phyloP scores from a whole-genome alignment of 2,888 invertebrate species.

The Subacronicta megacephala region DNA sequence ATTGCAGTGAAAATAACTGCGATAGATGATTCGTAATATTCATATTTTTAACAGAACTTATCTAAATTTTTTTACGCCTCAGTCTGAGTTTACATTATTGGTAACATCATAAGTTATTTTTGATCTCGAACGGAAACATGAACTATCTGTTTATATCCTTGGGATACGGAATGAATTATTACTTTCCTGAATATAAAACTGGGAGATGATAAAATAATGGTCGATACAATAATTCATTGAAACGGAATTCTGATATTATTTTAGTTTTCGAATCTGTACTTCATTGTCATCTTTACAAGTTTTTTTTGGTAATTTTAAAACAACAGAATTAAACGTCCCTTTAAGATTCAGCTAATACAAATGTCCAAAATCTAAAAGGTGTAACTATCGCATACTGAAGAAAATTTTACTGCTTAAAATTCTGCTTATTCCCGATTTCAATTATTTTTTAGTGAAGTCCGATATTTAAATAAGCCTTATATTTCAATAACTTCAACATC shows the following conservation, averaged over 20 bases:
- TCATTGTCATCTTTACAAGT: no score
- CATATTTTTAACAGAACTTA: slow-evolving; percentile 11
- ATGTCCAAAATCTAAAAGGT: slow-evolving; percentile 37
- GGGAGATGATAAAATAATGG: slow-evolving; percentile 8
- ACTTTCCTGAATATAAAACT: slow-evolving; percentile 26
- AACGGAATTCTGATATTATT: not conserved
- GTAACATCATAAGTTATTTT: slow-evolving; percentile 44
- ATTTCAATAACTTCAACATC: no score
- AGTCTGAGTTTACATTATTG: slow-evolving; percentile 29
- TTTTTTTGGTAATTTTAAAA: no score
- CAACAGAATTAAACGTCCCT: no score
- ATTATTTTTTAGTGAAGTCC: no score
- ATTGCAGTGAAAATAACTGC: no score
- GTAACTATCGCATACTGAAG: slow-evolving; percentile 29
- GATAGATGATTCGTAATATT: not conserved
- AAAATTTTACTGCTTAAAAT: slow-evolving; percentile 28
- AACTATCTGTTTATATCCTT: slow-evolving; percentile 43
- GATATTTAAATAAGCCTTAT: no score
- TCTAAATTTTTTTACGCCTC: slow-evolving; percentile 13
- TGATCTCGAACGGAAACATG: slow-evolving; percentile 45
- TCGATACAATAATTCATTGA: not conserved
- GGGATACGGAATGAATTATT: slow-evolving; percentile 38
- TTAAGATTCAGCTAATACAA: no score
- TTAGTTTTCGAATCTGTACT: not conserved
- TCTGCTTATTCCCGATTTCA: no score